Evolutionary conservation across 2,888 invertebrate genomes (phyloP).

Genomic region (Napeogenes sylphis): DNA sequence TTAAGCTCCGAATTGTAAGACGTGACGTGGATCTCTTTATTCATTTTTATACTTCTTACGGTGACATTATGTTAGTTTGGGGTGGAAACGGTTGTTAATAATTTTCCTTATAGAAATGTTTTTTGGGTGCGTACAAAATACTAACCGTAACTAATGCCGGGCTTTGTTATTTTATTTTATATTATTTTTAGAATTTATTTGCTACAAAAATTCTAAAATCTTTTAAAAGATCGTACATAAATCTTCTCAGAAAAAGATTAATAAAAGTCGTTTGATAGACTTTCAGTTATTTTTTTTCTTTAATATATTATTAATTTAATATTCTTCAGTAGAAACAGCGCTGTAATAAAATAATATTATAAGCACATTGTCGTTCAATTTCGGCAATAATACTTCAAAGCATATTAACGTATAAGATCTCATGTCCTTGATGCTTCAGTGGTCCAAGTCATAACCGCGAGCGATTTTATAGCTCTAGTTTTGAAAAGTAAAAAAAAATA

Average conservation of each 20-base stretch:
- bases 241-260: too few relatives aligned
- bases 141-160: too few relatives aligned
- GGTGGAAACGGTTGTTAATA: neutral
- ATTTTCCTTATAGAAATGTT: neutral
- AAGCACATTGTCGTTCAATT: constrained; percentile 4
- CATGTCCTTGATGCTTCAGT: neutral
- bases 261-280: too few relatives aligned
- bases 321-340: neutral
- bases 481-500: neutral
- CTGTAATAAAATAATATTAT: constrained; percentile 1
- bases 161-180: too few relatives aligned
- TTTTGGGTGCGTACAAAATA: too few relatives aligned
- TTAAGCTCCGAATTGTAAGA: constrained; percentile 36
- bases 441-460: neutral
- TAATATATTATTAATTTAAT: too few relatives aligned
- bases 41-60: constrained; percentile 19
- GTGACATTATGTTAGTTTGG: constrained; percentile 6
- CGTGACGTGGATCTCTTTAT: constrained; percentile 23
- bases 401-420: constrained; percentile 5
- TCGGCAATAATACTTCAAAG: constrained; percentile 7
- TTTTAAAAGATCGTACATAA: too few relatives aligned
- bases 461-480: neutral
- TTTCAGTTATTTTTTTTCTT: too few relatives aligned
- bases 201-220: too few relatives aligned
- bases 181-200: too few relatives aligned